Conservation (phyloP, 2,113 vertebrate species). For the Orcinus orca region DNA sequence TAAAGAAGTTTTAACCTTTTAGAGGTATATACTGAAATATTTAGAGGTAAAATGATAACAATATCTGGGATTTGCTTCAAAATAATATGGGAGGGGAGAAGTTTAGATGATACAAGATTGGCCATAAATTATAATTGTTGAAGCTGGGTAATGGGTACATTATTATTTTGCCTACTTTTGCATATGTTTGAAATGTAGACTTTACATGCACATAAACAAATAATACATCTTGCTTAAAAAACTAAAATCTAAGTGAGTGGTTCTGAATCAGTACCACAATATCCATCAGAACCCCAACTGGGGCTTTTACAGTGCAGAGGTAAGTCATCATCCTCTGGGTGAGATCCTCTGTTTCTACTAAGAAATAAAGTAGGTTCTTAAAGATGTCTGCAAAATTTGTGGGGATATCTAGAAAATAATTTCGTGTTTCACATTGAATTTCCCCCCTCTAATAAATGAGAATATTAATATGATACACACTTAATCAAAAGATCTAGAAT, state of each 20-base stretch:
- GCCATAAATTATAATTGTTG: neutral
- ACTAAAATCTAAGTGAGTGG: neutral
- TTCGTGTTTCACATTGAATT: neutral
- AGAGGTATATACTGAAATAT: constrained; percentile 30
- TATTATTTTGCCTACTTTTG: constrained; percentile 42
- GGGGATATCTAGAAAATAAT: neutral
- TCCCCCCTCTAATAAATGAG: constrained; percentile 1
- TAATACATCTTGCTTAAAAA: constrained; percentile 1
- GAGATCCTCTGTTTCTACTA: neutral
- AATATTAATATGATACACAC: neutral
- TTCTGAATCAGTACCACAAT: neutral
- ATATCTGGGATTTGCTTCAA: constrained; percentile 48
- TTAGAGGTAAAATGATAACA: constrained; percentile 29
- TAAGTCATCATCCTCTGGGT: neutral
- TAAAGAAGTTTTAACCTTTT: constrained; percentile 5
- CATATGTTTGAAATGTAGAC: neutral
- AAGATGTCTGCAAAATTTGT: neutral
- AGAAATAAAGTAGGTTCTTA: neutral
- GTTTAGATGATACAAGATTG: neutral
- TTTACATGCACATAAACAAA: neutral
- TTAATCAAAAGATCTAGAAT: neutral
- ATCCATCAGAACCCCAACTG: neutral
- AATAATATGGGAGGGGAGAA: neutral
- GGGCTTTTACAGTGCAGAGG: neutral
- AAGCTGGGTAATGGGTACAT: neutral